Conservation (phyloP, 2,888 invertebrate species). For the Athalia rosae region DNA sequence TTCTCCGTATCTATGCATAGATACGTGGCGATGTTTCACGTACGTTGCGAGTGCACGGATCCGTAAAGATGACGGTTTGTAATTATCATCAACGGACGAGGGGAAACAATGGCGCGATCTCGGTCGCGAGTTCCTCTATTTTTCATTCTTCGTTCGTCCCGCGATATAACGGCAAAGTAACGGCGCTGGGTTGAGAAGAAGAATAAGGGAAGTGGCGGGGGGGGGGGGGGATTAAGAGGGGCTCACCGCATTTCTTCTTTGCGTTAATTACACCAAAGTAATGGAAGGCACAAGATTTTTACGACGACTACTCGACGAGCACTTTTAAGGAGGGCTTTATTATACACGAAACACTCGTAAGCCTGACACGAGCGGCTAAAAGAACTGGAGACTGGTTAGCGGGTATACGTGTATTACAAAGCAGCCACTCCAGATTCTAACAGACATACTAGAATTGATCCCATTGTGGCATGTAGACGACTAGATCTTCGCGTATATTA, state of each 20-base stretch:
- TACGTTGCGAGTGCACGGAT: neutral
- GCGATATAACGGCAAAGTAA: neutral
- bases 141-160: slow-evolving; percentile 15
- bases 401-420: too few species aligned
- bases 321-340: too few species aligned
- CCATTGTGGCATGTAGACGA: too few species aligned
- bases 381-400: too few species aligned
- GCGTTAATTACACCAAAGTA: slow-evolving; percentile 26
- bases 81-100: slow-evolving; percentile 24
- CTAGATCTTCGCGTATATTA: too few species aligned
- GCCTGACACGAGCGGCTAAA: too few species aligned
- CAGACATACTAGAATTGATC: too few species aligned
- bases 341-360: too few species aligned
- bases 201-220: neutral
- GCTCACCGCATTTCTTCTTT: too few species aligned
- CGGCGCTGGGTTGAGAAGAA: neutral
- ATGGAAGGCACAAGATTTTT: slow-evolving; percentile 10
- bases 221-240: too few species aligned
- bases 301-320: too few species aligned
- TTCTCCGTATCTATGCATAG: neutral
- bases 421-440: too few species aligned
- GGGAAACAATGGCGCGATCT: slow-evolving; percentile 22
- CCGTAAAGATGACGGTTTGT: slow-evolving; percentile 12
- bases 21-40: neutral
- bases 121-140: neutral